Conservation (phyloP, 2,113 vertebrate genomes). For the Willisornis vidua region DNA sequence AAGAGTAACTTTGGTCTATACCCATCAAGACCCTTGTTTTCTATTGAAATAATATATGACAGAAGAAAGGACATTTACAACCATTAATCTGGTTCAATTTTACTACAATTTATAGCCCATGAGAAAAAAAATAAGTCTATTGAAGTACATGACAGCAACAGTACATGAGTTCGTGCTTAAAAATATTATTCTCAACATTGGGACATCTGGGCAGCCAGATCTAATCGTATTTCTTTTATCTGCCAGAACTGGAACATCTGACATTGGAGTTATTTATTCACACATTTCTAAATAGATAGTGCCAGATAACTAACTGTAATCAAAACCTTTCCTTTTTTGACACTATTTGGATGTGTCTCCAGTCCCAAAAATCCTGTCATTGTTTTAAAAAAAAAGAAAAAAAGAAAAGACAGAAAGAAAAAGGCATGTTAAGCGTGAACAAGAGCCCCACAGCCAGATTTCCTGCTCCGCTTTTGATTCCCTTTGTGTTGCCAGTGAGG, state of each 20-base stretch:
- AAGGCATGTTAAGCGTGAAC: neutral
- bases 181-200: constrained; percentile 44
- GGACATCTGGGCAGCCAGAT: constrained; percentile 65
- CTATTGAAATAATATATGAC: constrained; percentile 4
- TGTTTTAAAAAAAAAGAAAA: neutral
- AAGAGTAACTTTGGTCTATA: neutral
- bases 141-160: constrained; percentile 57
- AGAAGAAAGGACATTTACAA: constrained; percentile 5
- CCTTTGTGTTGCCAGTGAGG: neutral
- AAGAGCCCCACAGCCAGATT: neutral
- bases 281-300: constrained; percentile 47
- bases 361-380: neutral
- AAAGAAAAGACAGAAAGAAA: neutral
- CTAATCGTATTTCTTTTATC: constrained; percentile 53
- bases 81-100: constrained; percentile 54
- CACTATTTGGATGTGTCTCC: neutral
- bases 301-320: constrained; percentile 47
- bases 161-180: constrained; percentile 64
- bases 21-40: neutral
- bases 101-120: constrained; percentile 43
- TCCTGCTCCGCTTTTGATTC: constrained; percentile 7
- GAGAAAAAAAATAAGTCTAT: constrained; percentile 39
- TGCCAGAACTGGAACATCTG: constrained; percentile 52
- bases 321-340: constrained; percentile 59
- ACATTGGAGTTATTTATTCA: constrained; percentile 43